Conservation (phyloP, 2,888 invertebrate species). For the Panorpa germanica region DNA sequence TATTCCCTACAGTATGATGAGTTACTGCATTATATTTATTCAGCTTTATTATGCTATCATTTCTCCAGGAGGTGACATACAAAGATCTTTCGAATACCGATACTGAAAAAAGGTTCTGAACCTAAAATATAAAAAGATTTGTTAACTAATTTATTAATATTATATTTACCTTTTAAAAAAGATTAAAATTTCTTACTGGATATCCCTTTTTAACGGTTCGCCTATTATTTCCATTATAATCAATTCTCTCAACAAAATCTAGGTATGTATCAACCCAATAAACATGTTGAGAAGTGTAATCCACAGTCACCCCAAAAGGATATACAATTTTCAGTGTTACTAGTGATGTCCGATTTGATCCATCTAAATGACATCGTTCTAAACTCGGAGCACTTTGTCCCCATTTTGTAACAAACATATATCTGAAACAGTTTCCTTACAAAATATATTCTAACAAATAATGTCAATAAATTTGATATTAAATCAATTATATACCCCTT, state of each 20-base stretch:
- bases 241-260: constrained; percentile 57
- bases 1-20: constrained; percentile 27
- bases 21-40: constrained; percentile 33
- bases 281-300: constrained; percentile 46
- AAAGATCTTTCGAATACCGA: constrained; percentile 54
- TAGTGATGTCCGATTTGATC: constrained; percentile 35
- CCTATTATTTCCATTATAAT: constrained; percentile 53
- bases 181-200: constrained; percentile 20
- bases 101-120: constrained; percentile 38
- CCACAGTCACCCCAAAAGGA: constrained; percentile 53
- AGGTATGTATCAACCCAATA: constrained; percentile 71
- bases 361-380: constrained; percentile 44
- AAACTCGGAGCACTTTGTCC: constrained; percentile 40
- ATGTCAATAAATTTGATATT: neutral
- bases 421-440: constrained; percentile 25
- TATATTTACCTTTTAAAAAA: constrained; percentile 3
- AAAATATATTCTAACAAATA: constrained; percentile 5
- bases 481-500: constrained; percentile 30
- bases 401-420: constrained; percentile 64
- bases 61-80: constrained; percentile 53
- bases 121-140: constrained; percentile 15
- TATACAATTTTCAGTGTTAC: constrained; percentile 54
- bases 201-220: constrained; percentile 34
- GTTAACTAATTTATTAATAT: constrained; percentile 5
- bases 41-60: constrained; percentile 39